Evolutionary conservation across 2,113 vertebrate species (phyloP).

Genomic region (Orientallactaga bullata): DNA sequence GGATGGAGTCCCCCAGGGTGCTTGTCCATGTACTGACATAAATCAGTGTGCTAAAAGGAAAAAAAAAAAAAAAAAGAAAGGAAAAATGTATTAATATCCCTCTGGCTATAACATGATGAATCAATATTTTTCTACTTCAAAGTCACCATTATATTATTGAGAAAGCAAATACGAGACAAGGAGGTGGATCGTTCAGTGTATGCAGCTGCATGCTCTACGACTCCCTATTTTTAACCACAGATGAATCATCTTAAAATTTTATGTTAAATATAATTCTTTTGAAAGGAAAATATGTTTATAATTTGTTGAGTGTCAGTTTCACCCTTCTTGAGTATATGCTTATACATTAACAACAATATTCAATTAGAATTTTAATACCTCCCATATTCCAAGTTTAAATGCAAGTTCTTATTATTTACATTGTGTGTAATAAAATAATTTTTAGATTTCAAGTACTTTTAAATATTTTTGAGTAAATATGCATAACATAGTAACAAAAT

Average conservation of each 20-base stretch:
- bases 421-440: constrained; percentile 2
- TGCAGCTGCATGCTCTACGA: not conserved
- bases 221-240: constrained; percentile 5
- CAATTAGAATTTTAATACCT: constrained; percentile 19
- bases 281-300: not conserved
- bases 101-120: constrained; percentile 75
- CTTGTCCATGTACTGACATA: constrained; percentile 99
- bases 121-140: constrained; percentile 80
- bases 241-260: constrained; percentile 42
- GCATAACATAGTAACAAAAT: constrained; percentile 35
- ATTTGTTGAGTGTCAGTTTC: constrained; percentile 14
- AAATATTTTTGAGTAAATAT: constrained; percentile 4
- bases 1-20: constrained; percentile 97
- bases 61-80: constrained; percentile 58
- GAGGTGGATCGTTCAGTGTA: not conserved
- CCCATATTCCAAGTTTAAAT: constrained; percentile 4
- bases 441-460: constrained; percentile 36
- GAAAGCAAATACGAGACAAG: constrained; percentile 73
- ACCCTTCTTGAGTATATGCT: not conserved
- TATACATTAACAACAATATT: not conserved
- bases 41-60: constrained; percentile 95
- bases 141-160: constrained; percentile 61
- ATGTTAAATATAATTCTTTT: constrained; percentile 53
- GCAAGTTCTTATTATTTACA: not conserved
- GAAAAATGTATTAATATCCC: constrained; percentile 81